Percentiles rank a stretch among this genome's conserved stretches.
Evolutionary conservation across 1,140 invertebrate species (phyloP).

Genomic region (Drosophila orena): DNA sequence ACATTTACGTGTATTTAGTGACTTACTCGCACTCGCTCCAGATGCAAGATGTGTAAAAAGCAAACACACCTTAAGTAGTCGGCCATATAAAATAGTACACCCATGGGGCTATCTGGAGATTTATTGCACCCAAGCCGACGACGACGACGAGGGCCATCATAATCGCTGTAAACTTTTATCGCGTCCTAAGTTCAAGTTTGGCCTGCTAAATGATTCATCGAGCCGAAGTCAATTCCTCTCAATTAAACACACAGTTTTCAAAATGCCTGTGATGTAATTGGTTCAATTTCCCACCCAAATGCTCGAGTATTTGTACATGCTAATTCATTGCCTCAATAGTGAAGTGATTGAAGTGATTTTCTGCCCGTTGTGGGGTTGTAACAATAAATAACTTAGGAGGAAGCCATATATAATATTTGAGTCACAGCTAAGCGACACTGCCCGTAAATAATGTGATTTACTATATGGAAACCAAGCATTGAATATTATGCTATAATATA

Average conservation of each 20-base stretch:
- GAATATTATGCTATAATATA: too few relatives aligned
- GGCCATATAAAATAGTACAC: constrained; percentile 30
- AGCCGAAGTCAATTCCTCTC: too few relatives aligned
- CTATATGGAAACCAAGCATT: too few relatives aligned
- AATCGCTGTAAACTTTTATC: constrained; percentile 35
- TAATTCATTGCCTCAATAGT: too few relatives aligned
- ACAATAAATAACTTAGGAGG: not conserved
- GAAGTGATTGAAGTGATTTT: too few relatives aligned
- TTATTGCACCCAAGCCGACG: constrained; percentile 45
- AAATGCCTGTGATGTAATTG: too few relatives aligned
- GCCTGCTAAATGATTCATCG: constrained; percentile 14
- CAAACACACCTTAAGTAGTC: constrained; percentile 41
- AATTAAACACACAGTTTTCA: too few relatives aligned
- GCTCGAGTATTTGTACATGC: not conserved
- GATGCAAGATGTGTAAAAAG: constrained; percentile 10
- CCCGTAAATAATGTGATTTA: not conserved
- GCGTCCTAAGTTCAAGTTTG: constrained; percentile 45
- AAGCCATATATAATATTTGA: constrained; percentile 2
- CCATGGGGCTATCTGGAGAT: constrained; percentile 54
- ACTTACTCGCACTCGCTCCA: not conserved
- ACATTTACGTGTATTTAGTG: constrained; percentile 8
- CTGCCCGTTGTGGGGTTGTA: not conserved
- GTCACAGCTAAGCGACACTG: not conserved
- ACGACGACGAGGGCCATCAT: constrained; percentile 21
- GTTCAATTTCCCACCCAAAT: too few relatives aligned